Evolutionary conservation across 2,888 invertebrate genomes (phyloP), one percentile per base, ranked within the genome.

Genomic region (Hyles lineata): DNA sequence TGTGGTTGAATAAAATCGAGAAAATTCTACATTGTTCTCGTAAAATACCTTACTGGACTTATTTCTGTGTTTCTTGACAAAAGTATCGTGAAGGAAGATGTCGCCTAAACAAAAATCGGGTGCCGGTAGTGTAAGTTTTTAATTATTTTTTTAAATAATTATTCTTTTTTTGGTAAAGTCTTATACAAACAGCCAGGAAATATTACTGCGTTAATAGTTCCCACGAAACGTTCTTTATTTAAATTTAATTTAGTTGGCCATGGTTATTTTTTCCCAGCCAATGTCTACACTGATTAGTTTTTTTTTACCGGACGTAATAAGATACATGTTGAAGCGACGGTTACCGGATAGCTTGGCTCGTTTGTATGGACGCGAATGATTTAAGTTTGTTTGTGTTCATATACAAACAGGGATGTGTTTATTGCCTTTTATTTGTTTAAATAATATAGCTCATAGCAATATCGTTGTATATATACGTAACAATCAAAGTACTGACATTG

Each of bases 31-130:
- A 83, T 80, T 79, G 77, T 85, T 82, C 78, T 74, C 82, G 87
- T 80, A 85, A 82, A 80, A 78, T 84, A 74, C 77, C 85, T 23
- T 83, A 82, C 81, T 85, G 90, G 89, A 89, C 85, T 84, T 86
- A 88, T 77, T 89, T 80, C 78, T 84, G 89, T 87, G 86, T 90
- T 87, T 89, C 88, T 88, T 90, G 91, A 91, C 89, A 83, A 82
- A 82, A 79, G 67, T 73, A 73, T 73, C 72, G 72, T 79, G 75
- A 77, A 79, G 82, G 75, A 86, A 80, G 72, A 92, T 92, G 91
- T 86, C 92, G 70, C 91, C 92, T 21, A 89, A 89, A 79, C 85
- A 85, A 59, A 90, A 89, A 78, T 86, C 85, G 77, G 89, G 87
- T 80, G 80, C 82, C 52, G 82, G 83, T 71, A 76, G 78, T 71